These are phyloP conservation scores for Pseudopleuronectes americanus DNA, from an alignment of 2,797 vertebrate genomes.

Conservation along the genomic window DNA sequence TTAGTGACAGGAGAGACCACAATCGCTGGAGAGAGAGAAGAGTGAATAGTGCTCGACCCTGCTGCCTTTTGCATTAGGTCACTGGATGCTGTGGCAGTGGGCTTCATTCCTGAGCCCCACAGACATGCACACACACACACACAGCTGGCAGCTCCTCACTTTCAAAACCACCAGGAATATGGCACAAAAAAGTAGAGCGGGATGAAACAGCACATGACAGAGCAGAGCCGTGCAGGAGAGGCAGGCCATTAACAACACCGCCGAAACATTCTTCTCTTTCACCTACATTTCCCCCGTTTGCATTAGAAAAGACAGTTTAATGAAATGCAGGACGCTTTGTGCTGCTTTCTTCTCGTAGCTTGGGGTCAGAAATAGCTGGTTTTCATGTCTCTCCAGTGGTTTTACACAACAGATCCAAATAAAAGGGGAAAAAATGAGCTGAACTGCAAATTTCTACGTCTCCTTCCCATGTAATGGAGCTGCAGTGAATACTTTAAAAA, in stretches of 20 bases:
- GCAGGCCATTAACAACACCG: not conserved
- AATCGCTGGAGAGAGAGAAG: slow-evolving; percentile 58
- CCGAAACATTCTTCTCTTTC: not conserved
- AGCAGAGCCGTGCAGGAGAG: slow-evolving; percentile 33
- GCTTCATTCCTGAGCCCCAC: slow-evolving; percentile 61
- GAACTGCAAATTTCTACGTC: slow-evolving; percentile 24
- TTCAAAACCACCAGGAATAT: slow-evolving; percentile 43
- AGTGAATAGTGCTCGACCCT: slow-evolving; percentile 63
- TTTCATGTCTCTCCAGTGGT: slow-evolving; percentile 46
- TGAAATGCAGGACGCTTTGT: slow-evolving; percentile 51
- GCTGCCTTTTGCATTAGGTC: slow-evolving; percentile 81
- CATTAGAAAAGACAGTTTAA: slow-evolving; percentile 51
- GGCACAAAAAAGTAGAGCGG: slow-evolving; percentile 46
- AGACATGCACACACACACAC: slow-evolving; percentile 39
- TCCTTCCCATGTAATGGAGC: slow-evolving; percentile 18
- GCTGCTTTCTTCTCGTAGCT: slow-evolving; percentile 30
- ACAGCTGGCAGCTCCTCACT: slow-evolving; percentile 45
- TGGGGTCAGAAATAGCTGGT: slow-evolving; percentile 45
- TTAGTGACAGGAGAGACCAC: slow-evolving; percentile 75
- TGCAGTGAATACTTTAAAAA: slow-evolving; percentile 3
- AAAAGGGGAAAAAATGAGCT: slow-evolving; percentile 30
- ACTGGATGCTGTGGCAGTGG: slow-evolving; percentile 73
- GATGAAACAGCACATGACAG: slow-evolving; percentile 65
- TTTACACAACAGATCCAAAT: slow-evolving; percentile 38
- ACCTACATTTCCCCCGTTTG: slow-evolving; percentile 25